A percentile compares a stretch with the other conserved stretches of the same genome.
Evolutionary conservation across 2,113 vertebrate species (phyloP).

Genomic region (Mionectes macconnelli): DNA sequence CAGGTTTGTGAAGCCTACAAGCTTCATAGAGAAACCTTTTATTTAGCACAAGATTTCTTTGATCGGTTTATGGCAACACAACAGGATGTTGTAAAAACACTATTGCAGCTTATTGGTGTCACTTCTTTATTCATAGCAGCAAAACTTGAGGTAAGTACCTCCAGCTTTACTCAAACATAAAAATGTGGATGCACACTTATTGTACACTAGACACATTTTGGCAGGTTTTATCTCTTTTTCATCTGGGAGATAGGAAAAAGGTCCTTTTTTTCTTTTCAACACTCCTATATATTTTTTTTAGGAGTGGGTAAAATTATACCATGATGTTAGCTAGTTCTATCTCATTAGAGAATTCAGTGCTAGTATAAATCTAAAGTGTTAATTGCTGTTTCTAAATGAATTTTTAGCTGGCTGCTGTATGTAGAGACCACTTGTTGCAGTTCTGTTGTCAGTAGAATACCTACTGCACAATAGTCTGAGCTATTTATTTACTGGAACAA

Average conservation of each 20-base stretch:
- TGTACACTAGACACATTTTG: not conserved
- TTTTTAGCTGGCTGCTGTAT: not conserved
- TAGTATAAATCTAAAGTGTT: not conserved
- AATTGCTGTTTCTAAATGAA: not conserved
- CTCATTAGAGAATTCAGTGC: not conserved
- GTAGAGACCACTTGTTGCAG: not conserved
- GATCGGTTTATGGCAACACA: constrained; percentile 97
- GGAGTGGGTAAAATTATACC: not conserved
- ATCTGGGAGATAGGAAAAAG: not conserved
- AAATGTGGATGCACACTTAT: not conserved
- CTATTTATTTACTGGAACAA: not conserved
- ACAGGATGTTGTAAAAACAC: constrained; percentile 86
- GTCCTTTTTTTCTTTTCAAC: not conserved
- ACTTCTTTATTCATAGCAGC: constrained; percentile 93
- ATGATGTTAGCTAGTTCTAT: not conserved
- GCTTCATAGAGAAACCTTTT: constrained; percentile 94
- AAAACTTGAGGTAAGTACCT: constrained; percentile 86
- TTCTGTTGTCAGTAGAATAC: not conserved
- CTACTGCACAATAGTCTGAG: not conserved
- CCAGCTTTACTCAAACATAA: not conserved
- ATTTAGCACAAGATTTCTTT: constrained; percentile 95
- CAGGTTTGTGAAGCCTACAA: constrained; percentile 96
- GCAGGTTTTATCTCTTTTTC: not conserved
- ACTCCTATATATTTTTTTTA: accelerated
- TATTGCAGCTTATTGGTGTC: constrained; percentile 94